Evolutionary conservation across 2,113 vertebrate genomes (phyloP).

Genomic region (Oryzias curvinotus): DNA sequence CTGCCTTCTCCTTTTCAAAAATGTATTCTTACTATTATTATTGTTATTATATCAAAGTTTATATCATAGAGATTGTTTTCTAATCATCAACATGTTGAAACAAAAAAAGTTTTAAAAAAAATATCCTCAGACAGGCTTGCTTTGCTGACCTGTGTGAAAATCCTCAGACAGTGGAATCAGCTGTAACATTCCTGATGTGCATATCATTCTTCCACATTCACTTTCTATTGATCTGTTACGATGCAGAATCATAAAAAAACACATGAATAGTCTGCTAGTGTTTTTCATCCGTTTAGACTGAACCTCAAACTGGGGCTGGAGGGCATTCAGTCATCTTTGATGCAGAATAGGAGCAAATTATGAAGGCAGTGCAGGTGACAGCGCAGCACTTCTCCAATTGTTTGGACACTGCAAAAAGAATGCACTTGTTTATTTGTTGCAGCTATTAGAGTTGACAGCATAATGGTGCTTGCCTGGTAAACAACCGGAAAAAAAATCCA

Average conservation of each 20-base stretch:
- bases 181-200: conserved; percentile 65
- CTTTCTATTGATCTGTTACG: conserved; percentile 71
- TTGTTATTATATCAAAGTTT: no score
- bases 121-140: no score
- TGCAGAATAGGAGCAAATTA: conserved; percentile 19
- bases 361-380: conserved; percentile 38
- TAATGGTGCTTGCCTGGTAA: conserved; percentile 47
- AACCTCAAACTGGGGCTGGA: conserved; percentile 52
- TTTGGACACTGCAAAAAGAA: conserved; percentile 40
- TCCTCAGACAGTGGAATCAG: conserved; percentile 50
- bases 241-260: conserved; percentile 60
- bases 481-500: conserved; percentile 29
- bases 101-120: no score
- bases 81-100: no score
- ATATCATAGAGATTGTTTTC: no score
- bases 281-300: conserved; percentile 59
- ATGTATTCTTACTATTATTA: no score
- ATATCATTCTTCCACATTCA: conserved; percentile 62
- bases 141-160: conserved; percentile 4
- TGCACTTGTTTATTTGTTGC: conserved; percentile 19
- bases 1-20: no score
- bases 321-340: conserved; percentile 37
- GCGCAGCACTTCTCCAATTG: conserved; percentile 18
- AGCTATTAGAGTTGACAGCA: conserved; percentile 42
- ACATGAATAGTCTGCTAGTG: conserved; percentile 38